phyloP scores from a whole-genome alignment of 1,140 invertebrate species.

The Callitettix versicolor region DNA sequence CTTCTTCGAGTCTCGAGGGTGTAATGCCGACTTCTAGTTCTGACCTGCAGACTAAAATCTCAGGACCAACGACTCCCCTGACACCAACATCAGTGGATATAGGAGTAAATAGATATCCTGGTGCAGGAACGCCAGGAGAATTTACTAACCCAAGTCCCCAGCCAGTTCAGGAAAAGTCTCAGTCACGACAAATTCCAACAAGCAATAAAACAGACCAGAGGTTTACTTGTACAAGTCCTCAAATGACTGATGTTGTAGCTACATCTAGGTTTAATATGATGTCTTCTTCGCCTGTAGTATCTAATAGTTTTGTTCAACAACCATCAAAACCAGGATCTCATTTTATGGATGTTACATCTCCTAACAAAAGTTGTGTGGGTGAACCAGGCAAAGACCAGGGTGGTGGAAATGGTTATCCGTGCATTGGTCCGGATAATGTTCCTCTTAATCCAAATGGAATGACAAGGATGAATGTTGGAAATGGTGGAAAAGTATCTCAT shows the following conservation, averaged over 20 bases:
- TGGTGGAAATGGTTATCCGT: slow-evolving; percentile 17
- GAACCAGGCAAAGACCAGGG: slow-evolving; percentile 8
- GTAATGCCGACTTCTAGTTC: slow-evolving; percentile 17
- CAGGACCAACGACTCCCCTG: slow-evolving; percentile 18
- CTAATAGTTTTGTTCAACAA: slow-evolving; percentile 16
- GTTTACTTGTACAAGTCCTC: slow-evolving; percentile 11
- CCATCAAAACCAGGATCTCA: slow-evolving; percentile 13
- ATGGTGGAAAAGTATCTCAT: slow-evolving; percentile 43
- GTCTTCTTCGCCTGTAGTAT: slow-evolving; percentile 11
- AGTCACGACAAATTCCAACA: neutral
- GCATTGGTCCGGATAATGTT: slow-evolving; percentile 52
- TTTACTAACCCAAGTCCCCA: slow-evolving; percentile 6
- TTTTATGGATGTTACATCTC: slow-evolving; percentile 18
- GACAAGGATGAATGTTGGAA: slow-evolving; percentile 38
- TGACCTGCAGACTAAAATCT: slow-evolving; percentile 15
- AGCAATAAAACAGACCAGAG: slow-evolving; percentile 9
- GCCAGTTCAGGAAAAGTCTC: slow-evolving; percentile 6
- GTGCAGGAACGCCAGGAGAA: slow-evolving; percentile 1
- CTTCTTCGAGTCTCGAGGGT: slow-evolving; percentile 20
- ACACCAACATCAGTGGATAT: slow-evolving; percentile 19
- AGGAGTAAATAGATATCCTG: slow-evolving; percentile 2
- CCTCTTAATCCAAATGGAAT: slow-evolving; percentile 71
- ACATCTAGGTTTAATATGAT: slow-evolving; percentile 13
- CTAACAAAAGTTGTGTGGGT: slow-evolving; percentile 9
- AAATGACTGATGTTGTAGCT: slow-evolving; percentile 8